phyloP scores from a whole-genome alignment of 2,888 invertebrate species.

The Barypeithes pellucidus region DNA sequence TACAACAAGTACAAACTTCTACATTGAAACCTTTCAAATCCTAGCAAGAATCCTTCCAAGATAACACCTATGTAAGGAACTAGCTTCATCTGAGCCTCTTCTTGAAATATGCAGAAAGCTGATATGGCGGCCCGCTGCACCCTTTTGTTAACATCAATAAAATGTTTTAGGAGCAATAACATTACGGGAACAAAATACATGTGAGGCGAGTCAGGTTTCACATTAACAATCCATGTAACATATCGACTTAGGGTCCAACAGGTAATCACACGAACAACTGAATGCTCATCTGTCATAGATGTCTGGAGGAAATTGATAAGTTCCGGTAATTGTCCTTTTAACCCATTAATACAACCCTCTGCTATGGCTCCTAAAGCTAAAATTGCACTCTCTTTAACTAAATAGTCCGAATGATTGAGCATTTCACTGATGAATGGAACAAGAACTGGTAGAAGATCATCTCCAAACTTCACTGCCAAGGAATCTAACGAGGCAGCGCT shows the following conservation, averaged over 20 bases:
- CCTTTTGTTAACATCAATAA: constrained; percentile 82
- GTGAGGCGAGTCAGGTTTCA: constrained; percentile 70
- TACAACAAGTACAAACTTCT: constrained; percentile 83
- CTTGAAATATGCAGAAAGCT: constrained; percentile 85
- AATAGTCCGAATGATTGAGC: constrained; percentile 94
- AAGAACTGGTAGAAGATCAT: constrained; percentile 92
- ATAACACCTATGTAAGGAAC: constrained; percentile 83
- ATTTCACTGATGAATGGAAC: constrained; percentile 97
- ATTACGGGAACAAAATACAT: constrained; percentile 81
- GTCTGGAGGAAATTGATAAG: constrained; percentile 79
- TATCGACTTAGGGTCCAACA: constrained; percentile 87
- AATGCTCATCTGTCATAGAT: constrained; percentile 79
- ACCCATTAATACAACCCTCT: constrained; percentile 77
- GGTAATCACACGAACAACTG: constrained; percentile 82
- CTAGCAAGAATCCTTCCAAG: constrained; percentile 77
- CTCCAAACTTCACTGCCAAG: constrained; percentile 95
- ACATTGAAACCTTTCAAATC: constrained; percentile 79
- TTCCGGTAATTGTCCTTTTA: constrained; percentile 80
- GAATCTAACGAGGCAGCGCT: constrained; percentile 98
- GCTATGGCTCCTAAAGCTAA: constrained; percentile 82
- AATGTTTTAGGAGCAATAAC: constrained; percentile 79
- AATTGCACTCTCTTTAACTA: constrained; percentile 95
- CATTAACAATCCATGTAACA: constrained; percentile 82
- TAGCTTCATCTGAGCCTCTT: constrained; percentile 82
- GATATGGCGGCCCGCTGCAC: constrained; percentile 87